These are phyloP conservation scores for Drosophila demipolita DNA, from an alignment of 2,888 invertebrate species.

Conservation along the genomic window DNA sequence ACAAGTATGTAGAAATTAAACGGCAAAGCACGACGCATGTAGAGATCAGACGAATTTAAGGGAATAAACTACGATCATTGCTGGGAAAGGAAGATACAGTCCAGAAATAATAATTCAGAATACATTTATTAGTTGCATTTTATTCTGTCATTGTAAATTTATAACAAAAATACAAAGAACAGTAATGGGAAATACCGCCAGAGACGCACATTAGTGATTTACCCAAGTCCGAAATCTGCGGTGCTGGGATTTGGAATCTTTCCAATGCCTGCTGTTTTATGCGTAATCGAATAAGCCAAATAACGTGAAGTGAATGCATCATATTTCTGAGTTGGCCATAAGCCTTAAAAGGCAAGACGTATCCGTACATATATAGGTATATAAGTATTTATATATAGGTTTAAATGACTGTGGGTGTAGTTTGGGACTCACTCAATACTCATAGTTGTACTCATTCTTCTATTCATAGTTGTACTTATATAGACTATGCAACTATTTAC, in stretches of 20 bases:
- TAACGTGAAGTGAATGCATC: constrained; percentile 21
- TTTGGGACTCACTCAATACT: constrained; percentile 9
- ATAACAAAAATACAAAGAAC: not conserved
- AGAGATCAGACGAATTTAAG: not conserved
- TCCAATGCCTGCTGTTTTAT: constrained; percentile 9
- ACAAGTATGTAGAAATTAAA: constrained; percentile 1
- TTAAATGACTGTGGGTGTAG: constrained; percentile 51
- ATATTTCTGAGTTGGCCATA: constrained; percentile 25
- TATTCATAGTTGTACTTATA: constrained; percentile 3
- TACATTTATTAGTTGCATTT: not conserved
- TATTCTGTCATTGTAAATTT: not conserved
- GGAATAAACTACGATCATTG: not conserved
- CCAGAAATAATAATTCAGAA: not conserved
- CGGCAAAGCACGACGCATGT: not conserved
- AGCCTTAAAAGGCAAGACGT: constrained; percentile 41
- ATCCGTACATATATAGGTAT: constrained; percentile 14
- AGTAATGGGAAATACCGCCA: not conserved
- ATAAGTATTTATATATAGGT: constrained; percentile 7
- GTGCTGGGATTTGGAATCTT: not conserved
- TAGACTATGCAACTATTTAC: constrained; percentile 74
- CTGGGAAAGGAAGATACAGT: not conserved
- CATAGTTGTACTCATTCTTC: constrained; percentile 1
- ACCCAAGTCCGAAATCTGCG: not conserved
- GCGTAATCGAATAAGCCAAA: constrained; percentile 11
- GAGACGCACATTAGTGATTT: not conserved